Base-by-base conservation (phyloP, 2,888 invertebrate genomes). In the Drosophila paramelanica region DNA sequence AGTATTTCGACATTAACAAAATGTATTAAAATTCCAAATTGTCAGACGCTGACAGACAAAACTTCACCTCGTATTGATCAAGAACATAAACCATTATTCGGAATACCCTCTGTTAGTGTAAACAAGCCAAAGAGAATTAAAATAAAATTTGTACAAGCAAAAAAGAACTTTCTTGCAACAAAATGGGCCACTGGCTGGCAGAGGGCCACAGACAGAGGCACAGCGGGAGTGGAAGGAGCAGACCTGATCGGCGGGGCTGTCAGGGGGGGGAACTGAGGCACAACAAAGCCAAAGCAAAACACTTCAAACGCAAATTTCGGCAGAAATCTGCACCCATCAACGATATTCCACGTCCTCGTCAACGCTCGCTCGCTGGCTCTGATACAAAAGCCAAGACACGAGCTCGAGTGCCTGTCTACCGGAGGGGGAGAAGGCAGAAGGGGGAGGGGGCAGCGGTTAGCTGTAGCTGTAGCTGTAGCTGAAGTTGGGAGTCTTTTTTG, bases 241-340 rank as follows among this genome's bases (percentile, higher is more conserved):
- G 25, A 27, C n/a, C 33, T 31, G 3, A 0, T 8, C 27, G 2
- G 10, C 27, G 2, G 5, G 13, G 27, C 11, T 8, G 0, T 1
- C 20, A 4, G 33, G 41, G 17, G 11, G 43, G 13, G 33, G 27
- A 31, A 27, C 17, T n/a, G 41, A 36, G 50, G 51, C 66, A 66
- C 66, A 73, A 71, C 65, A 58, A 79, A 58, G 67, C 64, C 66
- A 75, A 77, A 82, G 60, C 78, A 75, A 76, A 82, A 67, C 85
- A 85, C 85, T 85, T 87, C 80, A 86, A 89, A 86, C 81, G 77
- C 84, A 86, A 90, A 89, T 90, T 90, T 90, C 90, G 88, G 83
- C 89, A 84, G 89, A 90, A 90, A 89, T 86, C 81, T 88, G 82
- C 84, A 85, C 80, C 85, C 84, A 85, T 85, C 84, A 88, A 80